These are phyloP conservation scores for Pachymerium ferrugineum DNA, from an alignment of 2,888 invertebrate genomes.

Conservation along the genomic window DNA sequence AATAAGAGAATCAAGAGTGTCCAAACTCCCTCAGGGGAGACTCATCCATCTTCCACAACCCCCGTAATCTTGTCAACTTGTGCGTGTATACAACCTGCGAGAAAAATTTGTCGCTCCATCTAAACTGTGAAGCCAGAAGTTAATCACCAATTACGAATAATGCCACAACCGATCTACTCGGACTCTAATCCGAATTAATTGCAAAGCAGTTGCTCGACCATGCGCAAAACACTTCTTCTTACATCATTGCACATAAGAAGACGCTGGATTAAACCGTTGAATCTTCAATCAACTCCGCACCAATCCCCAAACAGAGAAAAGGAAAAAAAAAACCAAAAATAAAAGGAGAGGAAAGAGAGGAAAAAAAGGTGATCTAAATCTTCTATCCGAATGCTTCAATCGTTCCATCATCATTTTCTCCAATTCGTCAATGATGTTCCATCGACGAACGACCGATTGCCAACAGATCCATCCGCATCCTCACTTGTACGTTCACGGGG, in stretches of 20 bases:
- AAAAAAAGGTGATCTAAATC: background rate
- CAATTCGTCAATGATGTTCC: constrained; percentile 11
- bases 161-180: constrained; percentile 16
- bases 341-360: background rate
- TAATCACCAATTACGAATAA: constrained; percentile 23
- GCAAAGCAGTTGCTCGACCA: constrained; percentile 23
- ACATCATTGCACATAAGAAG: constrained; percentile 23
- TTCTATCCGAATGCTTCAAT: background rate
- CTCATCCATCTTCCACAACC: constrained; percentile 1
- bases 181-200: constrained; percentile 24
- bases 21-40: background rate
- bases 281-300: constrained; percentile 24
- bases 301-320: constrained; percentile 2
- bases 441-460: background rate
- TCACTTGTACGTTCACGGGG: background rate
- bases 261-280: constrained; percentile 24
- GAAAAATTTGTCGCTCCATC: constrained; percentile 24
- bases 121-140: constrained; percentile 27
- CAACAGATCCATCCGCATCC: background rate
- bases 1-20: constrained; percentile 5
- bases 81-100: too few relatives aligned
- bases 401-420: background rate
- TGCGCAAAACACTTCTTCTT: constrained; percentile 19
- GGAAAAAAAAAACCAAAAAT: too few relatives aligned
- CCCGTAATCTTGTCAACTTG: background rate